Percentiles rank a stretch among this genome's conserved stretches.
Conservation (phyloP, 2,113 vertebrate genomes). For the Herpetotheres cachinnans region DNA sequence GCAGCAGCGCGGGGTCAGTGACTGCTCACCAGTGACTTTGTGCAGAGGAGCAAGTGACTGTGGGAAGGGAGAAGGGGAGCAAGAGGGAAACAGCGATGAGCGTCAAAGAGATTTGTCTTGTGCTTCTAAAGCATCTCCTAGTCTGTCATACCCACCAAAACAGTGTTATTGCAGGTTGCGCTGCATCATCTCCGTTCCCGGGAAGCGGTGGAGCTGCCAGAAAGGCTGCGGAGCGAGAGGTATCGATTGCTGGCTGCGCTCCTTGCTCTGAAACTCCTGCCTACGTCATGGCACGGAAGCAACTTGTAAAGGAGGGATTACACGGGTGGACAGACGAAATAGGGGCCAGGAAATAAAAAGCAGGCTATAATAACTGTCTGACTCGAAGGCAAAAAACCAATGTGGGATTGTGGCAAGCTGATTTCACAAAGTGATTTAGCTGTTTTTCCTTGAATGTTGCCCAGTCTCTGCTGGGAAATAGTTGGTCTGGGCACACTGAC, state of each 20-base stretch:
- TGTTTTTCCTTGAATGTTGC: neutral
- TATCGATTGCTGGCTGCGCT: neutral
- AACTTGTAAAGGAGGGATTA: neutral
- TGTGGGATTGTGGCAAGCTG: neutral
- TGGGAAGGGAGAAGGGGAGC: neutral
- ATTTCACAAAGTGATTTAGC: neutral
- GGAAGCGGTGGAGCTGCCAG: neutral
- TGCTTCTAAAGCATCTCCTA: neutral
- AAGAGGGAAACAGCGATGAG: neutral
- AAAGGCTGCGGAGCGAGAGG: neutral
- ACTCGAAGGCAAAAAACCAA: neutral
- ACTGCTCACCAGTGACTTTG: neutral
- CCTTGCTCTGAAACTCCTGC: neutral
- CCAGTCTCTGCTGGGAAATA: neutral
- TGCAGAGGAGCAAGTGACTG: neutral
- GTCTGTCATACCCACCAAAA: rapidly evolving
- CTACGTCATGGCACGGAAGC: neutral
- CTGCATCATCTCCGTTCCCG: rapidly evolving
- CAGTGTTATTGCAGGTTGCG: neutral
- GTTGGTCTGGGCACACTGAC: neutral
- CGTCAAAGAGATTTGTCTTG: neutral
- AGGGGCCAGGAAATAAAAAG: neutral
- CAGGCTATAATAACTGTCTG: neutral
- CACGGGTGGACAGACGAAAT: neutral
- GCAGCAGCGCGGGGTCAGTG: rapidly evolving